These are phyloP conservation scores for Tineola bisselliella DNA, from an alignment of 2,888 invertebrate genomes.

Conservation along the genomic window DNA sequence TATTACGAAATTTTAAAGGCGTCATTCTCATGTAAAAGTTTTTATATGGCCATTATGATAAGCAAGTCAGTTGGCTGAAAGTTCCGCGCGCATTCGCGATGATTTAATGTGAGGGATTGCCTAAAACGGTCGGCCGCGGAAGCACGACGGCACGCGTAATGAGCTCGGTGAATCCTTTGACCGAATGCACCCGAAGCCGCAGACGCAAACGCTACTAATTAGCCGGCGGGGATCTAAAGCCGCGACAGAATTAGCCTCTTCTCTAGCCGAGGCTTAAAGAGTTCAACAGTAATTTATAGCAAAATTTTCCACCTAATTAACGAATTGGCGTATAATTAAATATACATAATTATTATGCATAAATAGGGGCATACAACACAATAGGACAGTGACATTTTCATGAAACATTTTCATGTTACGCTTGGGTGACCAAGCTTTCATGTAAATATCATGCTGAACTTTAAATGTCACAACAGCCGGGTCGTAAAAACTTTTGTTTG, in stretches of 20 bases:
- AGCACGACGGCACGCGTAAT: conserved; percentile 40
- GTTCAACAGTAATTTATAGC: background rate
- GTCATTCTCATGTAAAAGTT: no score
- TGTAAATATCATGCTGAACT: conserved; percentile 59
- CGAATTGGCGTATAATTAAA: background rate
- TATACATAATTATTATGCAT: no score
- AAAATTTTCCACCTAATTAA: background rate
- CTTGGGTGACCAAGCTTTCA: conserved; percentile 24
- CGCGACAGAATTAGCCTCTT: conserved; percentile 48
- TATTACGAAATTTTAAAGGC: no score
- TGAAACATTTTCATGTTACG: conserved; percentile 22
- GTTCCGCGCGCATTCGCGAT: background rate
- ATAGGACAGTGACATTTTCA: background rate
- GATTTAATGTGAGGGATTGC: background rate
- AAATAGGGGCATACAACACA: background rate
- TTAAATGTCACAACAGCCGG: conserved; percentile 53
- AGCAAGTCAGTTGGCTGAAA: no score
- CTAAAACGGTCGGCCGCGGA: background rate
- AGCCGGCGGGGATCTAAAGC: conserved; percentile 56
- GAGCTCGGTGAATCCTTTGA: conserved; percentile 61
- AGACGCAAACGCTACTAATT: conserved; percentile 57
- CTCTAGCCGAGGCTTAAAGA: background rate
- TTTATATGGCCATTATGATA: no score
- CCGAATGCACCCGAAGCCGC: conserved; percentile 39
- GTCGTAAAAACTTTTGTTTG: conserved; percentile 21